Evolutionary conservation across 2,888 invertebrate genomes (phyloP).

Genomic region (Byasa hedistus): DNA sequence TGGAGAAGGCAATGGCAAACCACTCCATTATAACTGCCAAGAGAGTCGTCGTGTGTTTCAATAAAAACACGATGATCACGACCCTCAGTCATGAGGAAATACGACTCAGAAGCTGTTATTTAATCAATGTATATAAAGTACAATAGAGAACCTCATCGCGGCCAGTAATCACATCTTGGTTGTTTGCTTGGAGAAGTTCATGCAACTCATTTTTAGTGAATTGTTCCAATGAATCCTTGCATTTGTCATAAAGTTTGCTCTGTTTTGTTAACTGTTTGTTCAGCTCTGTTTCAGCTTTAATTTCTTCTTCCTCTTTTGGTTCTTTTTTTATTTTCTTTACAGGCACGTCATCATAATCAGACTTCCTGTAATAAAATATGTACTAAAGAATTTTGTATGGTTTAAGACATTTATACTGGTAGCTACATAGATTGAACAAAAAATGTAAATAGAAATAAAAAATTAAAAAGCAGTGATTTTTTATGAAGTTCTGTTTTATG

Average conservation of each 20-base stretch:
- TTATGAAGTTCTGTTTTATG: too few relatives aligned
- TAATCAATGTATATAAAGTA: background rate
- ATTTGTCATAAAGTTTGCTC: conserved; percentile 79
- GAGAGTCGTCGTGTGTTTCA: too few relatives aligned
- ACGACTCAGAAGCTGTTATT: background rate
- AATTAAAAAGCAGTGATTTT: too few relatives aligned
- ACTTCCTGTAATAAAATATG: conserved; percentile 43
- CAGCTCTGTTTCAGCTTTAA: conserved; percentile 71
- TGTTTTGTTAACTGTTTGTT: conserved; percentile 85
- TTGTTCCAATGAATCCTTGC: conserved; percentile 55
- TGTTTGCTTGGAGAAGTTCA: conserved; percentile 84
- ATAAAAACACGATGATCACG: too few relatives aligned
- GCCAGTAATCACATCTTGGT: conserved; percentile 84
- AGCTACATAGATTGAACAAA: too few relatives aligned
- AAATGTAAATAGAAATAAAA: too few relatives aligned
- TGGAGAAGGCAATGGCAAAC: too few relatives aligned
- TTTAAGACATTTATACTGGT: background rate
- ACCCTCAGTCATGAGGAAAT: too few relatives aligned
- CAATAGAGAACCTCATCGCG: conserved; percentile 78
- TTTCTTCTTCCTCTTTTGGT: conserved; percentile 75
- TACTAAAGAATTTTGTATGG: background rate
- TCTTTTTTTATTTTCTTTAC: conserved; percentile 86
- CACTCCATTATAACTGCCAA: too few relatives aligned
- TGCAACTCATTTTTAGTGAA: conserved; percentile 82
- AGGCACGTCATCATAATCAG: conserved; percentile 77